Base-by-base conservation (phyloP, 2,113 vertebrate species). In the Pluvialis apricaria region DNA sequence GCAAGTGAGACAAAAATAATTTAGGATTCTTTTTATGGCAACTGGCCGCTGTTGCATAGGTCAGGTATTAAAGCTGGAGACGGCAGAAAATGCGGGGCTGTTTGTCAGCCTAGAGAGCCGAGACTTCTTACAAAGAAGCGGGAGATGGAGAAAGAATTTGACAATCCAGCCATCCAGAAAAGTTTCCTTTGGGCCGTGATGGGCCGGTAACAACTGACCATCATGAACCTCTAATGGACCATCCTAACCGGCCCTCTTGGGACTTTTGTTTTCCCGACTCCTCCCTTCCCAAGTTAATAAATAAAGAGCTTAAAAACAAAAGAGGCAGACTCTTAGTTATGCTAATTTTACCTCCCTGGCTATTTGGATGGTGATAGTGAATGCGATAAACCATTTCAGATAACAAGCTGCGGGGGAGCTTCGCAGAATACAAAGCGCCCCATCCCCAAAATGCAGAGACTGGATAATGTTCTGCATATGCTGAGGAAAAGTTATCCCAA, bases 321-420 rank as follows among this genome's bases (percentile, higher is more conserved):
- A 96, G 90, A 73, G 45, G 44, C 82, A 92, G 91, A 62, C 88
- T 95, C 91, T 96, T 72, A 96, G 96, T 95, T 76, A 97, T 96
- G 97, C 91, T 97, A 94, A 97, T 97, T 93, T 95, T 91, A 89
- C 62, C 87, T 92, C 92, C 60, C 68, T 13, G 73, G 75, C 94
- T 93, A 95, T 88, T 91, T 82, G 88, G 81, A 95, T 90, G 88
- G 92, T 81, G 92, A 95, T 68, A 86, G 76, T 49, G 68, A 83
- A 93, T 61, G 42, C 17, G 92, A 96, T 95, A 96, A 96, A 94
- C 79, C 85, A 90, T 91, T 94, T 84, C 69, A 96, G 92, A 91
- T 95, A 96, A 96, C 76, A 75, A 94, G 91, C 93, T 61, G 92
- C 66, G 71, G 86, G 71, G 86, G 87, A 96, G 91, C 73, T 31